A percentile compares a stretch with the other conserved stretches of the same genome.
Conservation (phyloP, 2,888 invertebrate species). For the Hipparchia semele region DNA sequence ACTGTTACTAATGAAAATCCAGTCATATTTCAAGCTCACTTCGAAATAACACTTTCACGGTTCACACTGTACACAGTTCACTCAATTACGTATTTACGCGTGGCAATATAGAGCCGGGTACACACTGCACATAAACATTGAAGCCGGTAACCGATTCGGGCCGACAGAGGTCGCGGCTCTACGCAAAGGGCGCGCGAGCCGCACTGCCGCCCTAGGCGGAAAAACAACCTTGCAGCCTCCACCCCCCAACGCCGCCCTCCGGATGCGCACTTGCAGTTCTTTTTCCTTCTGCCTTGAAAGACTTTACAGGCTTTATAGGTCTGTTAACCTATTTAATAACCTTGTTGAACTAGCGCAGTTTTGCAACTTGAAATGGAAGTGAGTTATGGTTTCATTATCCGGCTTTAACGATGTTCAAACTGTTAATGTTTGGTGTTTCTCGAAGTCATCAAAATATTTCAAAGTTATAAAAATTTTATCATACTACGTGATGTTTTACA, state of each 20-base stretch:
- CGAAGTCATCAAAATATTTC: neutral
- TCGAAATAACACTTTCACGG: constrained; percentile 32
- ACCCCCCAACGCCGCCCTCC: constrained; percentile 52
- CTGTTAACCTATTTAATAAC: constrained; percentile 45
- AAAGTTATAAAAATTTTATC: too few relatives aligned
- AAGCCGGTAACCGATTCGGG: constrained; percentile 17
- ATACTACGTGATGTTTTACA: too few relatives aligned
- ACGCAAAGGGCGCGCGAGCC: constrained; percentile 57
- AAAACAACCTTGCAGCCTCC: constrained; percentile 73
- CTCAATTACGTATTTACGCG: constrained; percentile 38
- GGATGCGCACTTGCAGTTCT: constrained; percentile 74
- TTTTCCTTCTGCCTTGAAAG: constrained; percentile 55
- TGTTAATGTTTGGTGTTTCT: neutral
- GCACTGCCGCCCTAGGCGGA: constrained; percentile 70
- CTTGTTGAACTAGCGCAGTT: constrained; percentile 28
- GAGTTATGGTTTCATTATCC: constrained; percentile 15
- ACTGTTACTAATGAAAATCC: constrained; percentile 23
- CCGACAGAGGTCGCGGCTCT: constrained; percentile 40
- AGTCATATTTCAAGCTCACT: constrained; percentile 27
- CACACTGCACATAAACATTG: constrained; percentile 39
- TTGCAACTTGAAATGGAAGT: constrained; percentile 10
- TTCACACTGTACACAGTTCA: constrained; percentile 38
- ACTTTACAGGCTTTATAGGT: constrained; percentile 41
- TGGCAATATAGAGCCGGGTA: constrained; percentile 37
- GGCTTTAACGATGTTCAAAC: neutral